Evolutionary conservation across 2,113 vertebrate genomes (phyloP), one percentile per base, ranked within the genome.

Genomic region (Empidonax traillii): DNA sequence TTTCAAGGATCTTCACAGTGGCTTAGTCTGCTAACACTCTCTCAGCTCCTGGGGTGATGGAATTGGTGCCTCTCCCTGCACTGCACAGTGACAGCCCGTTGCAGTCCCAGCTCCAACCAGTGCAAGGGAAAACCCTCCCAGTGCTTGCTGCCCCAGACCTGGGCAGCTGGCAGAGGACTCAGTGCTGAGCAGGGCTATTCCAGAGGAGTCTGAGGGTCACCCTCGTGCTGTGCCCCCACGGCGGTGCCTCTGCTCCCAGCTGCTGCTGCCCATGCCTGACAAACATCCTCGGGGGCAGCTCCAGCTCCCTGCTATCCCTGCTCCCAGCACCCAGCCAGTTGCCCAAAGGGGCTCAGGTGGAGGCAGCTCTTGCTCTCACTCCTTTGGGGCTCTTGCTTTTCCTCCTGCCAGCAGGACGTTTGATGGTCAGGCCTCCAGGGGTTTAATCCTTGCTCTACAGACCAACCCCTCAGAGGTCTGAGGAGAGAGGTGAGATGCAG

Each of bases 281-380:
- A 30, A 31, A 43, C 6, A 23, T 2, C 0, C 0, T 39, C 3
- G 3, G 4, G 1, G 31, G 12, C 2, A 56, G 41, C 2, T 0
- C 27, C 67, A 71, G 61, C 28, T 18, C 49, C 59, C 39, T 80
- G 44, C 62, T 35, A 35, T 72, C 63, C 52, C 49, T 49, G n/a
- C 55, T 74, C 35, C 44, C 28, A 71, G 44, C 25, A 80, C 21
- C 37, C 58, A 73, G 47, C 47, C 47, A 61, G 46, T 25, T 47
- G 31, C 10, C 41, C 44, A 7, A 12, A 43, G n/a, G 24, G 24
- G 31, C 73, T 39, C 59, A 62, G 59, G 55, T 31, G 39, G 43
- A 58, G n/a, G 31, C 27, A 23, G 10, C 2, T 21, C n/a, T 74
- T 65, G 55, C 13, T 83, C 39, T 39, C 11, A 1, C n/a, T 74